Percentiles rank a stretch among this genome's conserved stretches.
phyloP scores from a whole-genome alignment of 2,888 invertebrate species.

The Cremastinae sp. region DNA sequence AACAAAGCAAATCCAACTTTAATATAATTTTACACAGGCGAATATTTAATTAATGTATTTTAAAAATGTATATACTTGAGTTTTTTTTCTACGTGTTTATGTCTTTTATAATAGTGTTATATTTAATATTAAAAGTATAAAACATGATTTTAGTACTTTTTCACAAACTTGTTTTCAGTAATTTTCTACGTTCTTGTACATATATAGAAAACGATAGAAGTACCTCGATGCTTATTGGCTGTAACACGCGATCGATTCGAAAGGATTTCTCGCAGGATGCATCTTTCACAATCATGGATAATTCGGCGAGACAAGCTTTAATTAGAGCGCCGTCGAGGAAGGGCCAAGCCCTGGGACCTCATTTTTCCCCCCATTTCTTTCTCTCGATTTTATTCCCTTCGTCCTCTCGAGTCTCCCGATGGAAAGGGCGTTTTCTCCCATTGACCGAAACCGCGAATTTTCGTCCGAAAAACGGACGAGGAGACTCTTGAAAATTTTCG shows the following conservation, averaged over 20 bases:
- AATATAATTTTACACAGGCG: no score
- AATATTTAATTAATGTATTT: no score
- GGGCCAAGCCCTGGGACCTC: constrained; percentile 54
- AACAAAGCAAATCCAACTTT: no score
- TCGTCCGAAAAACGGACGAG: constrained; percentile 28
- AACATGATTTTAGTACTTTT: no score
- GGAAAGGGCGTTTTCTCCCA: not conserved
- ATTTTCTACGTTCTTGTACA: no score
- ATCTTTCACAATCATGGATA: constrained; percentile 67
- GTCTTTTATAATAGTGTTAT: no score
- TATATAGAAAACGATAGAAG: no score
- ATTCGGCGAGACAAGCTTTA: constrained; percentile 66
- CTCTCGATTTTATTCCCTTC: constrained; percentile 49
- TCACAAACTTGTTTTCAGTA: no score
- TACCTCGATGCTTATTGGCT: not conserved
- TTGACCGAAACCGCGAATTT: not conserved
- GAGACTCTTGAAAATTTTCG: constrained; percentile 21
- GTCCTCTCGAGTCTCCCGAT: not conserved
- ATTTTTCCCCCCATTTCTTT: constrained; percentile 47
- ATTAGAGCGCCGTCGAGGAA: constrained; percentile 58
- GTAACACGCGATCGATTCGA: constrained; percentile 41
- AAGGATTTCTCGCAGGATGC: constrained; percentile 53
- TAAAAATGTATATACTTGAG: no score
- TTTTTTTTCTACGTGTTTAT: no score
- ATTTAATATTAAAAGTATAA: no score